Percentiles rank a stretch among this genome's conserved stretches.
Evolutionary conservation across 2,113 vertebrate species (phyloP).

Genomic region (Oreochromis tanganicae): DNA sequence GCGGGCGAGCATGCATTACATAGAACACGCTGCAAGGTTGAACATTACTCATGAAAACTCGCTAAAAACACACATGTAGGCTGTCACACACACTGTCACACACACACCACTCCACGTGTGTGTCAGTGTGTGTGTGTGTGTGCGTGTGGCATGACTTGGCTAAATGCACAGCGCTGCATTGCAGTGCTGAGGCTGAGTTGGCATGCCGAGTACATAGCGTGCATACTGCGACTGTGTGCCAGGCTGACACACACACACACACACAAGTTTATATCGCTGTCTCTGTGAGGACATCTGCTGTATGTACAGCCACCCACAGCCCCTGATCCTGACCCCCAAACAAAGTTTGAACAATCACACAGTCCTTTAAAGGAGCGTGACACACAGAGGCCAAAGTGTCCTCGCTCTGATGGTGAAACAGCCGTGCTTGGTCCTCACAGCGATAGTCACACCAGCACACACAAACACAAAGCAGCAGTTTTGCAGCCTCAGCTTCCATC

Average conservation of each 20-base stretch:
- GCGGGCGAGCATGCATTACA: not conserved
- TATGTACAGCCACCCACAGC: not conserved
- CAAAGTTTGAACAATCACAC: not conserved
- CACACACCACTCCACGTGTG: not conserved
- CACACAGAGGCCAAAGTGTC: not conserved
- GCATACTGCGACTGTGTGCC: constrained; percentile 73
- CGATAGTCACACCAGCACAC: not conserved
- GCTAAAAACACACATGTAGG: not conserved
- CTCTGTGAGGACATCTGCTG: not conserved
- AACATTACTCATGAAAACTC: not conserved
- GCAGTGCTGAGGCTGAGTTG: constrained; percentile 73
- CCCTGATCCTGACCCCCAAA: not conserved
- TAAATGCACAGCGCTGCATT: constrained; percentile 74
- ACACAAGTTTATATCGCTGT: not conserved
- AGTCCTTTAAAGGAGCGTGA: not conserved
- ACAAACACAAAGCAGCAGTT: not conserved
- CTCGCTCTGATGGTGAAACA: not conserved
- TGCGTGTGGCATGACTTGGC: constrained; percentile 67
- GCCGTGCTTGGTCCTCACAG: not conserved
- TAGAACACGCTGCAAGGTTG: constrained; percentile 25
- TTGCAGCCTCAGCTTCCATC: constrained; percentile 37
- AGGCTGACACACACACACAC: constrained; percentile 18
- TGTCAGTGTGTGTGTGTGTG: not conserved
- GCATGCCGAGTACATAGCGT: constrained; percentile 74
- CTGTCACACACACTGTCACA: not conserved